Evolutionary conservation across 2,113 vertebrate species (phyloP), one percentile per base, ranked within the genome.

Genomic region (Varanus salvator): DNA sequence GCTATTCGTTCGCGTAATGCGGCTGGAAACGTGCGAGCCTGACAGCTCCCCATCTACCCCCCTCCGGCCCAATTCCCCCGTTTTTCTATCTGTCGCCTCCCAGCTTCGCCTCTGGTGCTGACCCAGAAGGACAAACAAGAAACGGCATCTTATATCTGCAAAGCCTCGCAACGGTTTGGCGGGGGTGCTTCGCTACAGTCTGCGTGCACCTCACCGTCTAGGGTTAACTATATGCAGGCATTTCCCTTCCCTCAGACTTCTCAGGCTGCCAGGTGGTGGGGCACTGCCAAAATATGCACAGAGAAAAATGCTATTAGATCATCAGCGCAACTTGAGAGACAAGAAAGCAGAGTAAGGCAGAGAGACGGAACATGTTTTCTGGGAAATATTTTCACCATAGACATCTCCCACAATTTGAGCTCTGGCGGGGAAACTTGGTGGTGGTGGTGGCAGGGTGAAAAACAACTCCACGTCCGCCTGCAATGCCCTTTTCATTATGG

Each of bases 291-390:
- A 97, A 87, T 97, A 97, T 97, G 97, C 97, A 93, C 77, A 95
- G 86, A 95, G 95, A 97, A 97, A 97, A 97, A 97, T 97, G 97
- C 96, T 97, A 96, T 97, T 96, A 97, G 96, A 96, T 97, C 97
- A 97, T 97, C 96, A 94, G 94, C 89, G 84, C 94, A 89, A 90
- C 94, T 95, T 87, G 96, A 93, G 93, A 80, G 88, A 90, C 94
- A 91, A 94, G 96, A 93, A 95, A 93, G 91, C 87, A 93, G 95
- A 91, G 90, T 89, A 90, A 90, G 95, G 87, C 87, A 94, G 93
- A 94, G 93, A 82, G 80, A 91, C 85, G 92, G 80, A 92, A 93
- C 91, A 90, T 93, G 92, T 93, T 95, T 85, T 94, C 91, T 94
- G 94, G 93, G 92, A 93, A 88, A 80, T 94, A 75, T 93, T 90